Evolutionary conservation across 2,113 vertebrate genomes (phyloP).

Genomic region (Sapayoa aenigma): DNA sequence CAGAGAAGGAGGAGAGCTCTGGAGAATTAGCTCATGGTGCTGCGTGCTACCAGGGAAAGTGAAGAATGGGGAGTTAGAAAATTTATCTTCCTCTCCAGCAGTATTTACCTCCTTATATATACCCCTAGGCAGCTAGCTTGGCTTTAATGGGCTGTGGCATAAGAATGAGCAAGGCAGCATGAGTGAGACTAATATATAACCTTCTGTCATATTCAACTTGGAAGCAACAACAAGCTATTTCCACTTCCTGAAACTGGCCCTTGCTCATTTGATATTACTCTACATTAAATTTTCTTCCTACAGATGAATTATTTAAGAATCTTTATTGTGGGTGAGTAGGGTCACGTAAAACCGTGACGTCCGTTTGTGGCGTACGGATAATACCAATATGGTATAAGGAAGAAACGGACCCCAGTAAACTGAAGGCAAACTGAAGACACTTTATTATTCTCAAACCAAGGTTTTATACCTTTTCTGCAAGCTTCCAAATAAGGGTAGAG

Average conservation of each 20-base stretch:
- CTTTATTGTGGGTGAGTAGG: too few relatives aligned
- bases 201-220: not conserved
- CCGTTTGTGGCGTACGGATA: too few relatives aligned
- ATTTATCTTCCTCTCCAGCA: not conserved
- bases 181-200: not conserved
- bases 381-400: too few relatives aligned
- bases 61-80: slow-evolving; percentile 4
- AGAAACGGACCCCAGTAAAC: too few relatives aligned
- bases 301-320: not conserved
- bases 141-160: not conserved
- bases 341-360: too few relatives aligned
- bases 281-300: not conserved
- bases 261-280: not conserved
- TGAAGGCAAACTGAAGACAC: too few relatives aligned
- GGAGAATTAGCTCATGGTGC: slow-evolving; percentile 24
- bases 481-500: too few relatives aligned
- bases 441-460: too few relatives aligned
- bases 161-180: not conserved
- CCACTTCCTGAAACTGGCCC: not conserved
- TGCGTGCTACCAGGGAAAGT: slow-evolving; percentile 15
- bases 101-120: not conserved
- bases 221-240: not conserved
- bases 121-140: not conserved
- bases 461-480: too few relatives aligned
- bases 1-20: not conserved